A percentile compares a stretch with the other conserved stretches of the same genome.
Conservation (phyloP, 2,888 invertebrate species). For the Stenodera caucasica region DNA sequence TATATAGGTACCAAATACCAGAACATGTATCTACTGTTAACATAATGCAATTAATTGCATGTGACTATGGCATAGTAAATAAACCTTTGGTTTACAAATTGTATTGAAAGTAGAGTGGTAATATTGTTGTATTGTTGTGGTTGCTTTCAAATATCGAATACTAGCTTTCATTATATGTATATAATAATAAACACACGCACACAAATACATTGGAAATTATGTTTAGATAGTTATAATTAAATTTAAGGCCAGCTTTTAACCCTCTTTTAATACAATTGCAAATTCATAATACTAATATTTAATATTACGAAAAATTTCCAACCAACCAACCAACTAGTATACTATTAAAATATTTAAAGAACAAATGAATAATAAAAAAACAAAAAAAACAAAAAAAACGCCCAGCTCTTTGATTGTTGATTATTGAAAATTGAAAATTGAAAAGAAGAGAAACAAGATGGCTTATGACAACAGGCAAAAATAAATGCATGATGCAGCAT, state of each 20-base stretch:
- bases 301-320: conserved; percentile 5
- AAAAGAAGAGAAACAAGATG: not conserved
- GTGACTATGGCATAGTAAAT: conserved; percentile 50
- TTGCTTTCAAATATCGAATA: conserved; percentile 31
- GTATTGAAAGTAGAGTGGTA: conserved; percentile 43
- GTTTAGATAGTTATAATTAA: conserved; percentile 36
- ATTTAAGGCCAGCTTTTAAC: conserved; percentile 34
- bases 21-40: conserved; percentile 47
- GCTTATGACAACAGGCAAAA: conserved; percentile 11
- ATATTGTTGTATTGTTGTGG: conserved; percentile 42
- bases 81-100: conserved; percentile 49
- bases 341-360: conserved; percentile 9
- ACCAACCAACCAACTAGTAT: no score
- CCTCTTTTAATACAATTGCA: conserved; percentile 10
- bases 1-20: conserved; percentile 12
- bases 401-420: not conserved
- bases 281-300: conserved; percentile 14
- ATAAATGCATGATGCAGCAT: conserved; percentile 40
- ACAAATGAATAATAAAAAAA: not conserved
- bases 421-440: not conserved
- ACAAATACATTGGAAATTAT: conserved; percentile 7
- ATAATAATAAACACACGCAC: not conserved
- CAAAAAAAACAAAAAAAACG: conserved; percentile 7
- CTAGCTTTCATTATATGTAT: conserved; percentile 26
- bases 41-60: conserved; percentile 54